Evolutionary conservation across 2,113 vertebrate species (phyloP), one percentile per base, ranked within the genome.

Genomic region (Oryzias woworae): DNA sequence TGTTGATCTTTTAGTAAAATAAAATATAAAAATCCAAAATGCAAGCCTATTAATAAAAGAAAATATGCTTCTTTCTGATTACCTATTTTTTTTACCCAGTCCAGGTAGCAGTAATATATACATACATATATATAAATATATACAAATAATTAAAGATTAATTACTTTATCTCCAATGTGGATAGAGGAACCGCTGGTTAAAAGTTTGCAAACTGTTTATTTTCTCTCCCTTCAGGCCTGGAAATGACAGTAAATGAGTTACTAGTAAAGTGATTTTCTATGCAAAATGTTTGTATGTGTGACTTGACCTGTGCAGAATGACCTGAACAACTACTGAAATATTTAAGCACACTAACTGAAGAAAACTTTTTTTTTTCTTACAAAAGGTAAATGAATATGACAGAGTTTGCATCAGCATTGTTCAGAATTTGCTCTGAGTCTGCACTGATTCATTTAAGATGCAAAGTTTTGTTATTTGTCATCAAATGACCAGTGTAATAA

Each of bases 221-320:
- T 78, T 73, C 31, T 55, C 23, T 49, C 14, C 20, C 7, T 23
- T 45, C 17, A 5, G 4, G 4, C 4, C n/a, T 46, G 58, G 2
- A 52, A 58, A 1, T 54, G 36, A 45, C 31, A 58, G 80, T 83
- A 24, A 83, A 83, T 86, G 45, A 79, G 58, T 86, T 59, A 74
- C 72, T 55, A 75, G 49, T 36, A 43, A 45, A 64, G 18, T 66
- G 2, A 63, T 76, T 50, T 73, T n/a, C 58, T 42, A 48, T 53
- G 43, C 69, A 36, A 1, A 48, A 58, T 20, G 17, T 69, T 41
- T 36, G 2, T 41, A 70, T 66, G 63, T 57, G 56, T 69, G 55
- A 69, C 62, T 22, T 20, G n/a, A 58, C 47, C 62, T 3, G 13
- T 44, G 22, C 14, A 22, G n/a, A 7, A 17, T 22, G 16, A 53